Evolutionary conservation across 30 jellyfish, hydroid and myxozoan species (phyloP).

Genomic region (Hydractinia echinata): DNA sequence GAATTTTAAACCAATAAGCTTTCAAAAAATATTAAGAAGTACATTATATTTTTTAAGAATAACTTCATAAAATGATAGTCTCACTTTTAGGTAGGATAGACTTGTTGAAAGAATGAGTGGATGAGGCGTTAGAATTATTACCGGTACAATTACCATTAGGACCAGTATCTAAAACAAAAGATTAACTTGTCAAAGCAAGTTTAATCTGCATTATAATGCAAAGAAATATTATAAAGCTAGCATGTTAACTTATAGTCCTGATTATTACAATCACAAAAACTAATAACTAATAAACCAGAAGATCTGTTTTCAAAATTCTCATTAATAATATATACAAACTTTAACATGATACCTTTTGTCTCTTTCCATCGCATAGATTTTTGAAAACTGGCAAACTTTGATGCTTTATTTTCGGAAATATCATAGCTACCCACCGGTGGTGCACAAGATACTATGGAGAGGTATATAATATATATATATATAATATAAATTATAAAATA

Average conservation of each 20-base stretch:
- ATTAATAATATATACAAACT: too few relatives aligned
- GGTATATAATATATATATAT: neutral
- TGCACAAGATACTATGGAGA: constrained; percentile 32
- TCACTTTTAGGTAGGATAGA: neutral
- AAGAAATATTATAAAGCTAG: too few relatives aligned
- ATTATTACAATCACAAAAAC: too few relatives aligned
- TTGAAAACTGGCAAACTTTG: constrained; percentile 29
- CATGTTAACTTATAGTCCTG: too few relatives aligned
- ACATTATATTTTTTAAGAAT: neutral
- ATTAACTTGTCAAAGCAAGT: too few relatives aligned
- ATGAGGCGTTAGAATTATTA: neutral
- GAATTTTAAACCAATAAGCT: neutral
- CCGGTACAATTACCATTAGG: too few relatives aligned
- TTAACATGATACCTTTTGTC: neutral
- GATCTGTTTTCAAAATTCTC: too few relatives aligned
- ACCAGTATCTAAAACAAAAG: too few relatives aligned
- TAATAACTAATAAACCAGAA: too few relatives aligned
- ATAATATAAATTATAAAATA: too few relatives aligned
- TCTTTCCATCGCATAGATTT: constrained; percentile 31
- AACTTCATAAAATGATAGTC: neutral
- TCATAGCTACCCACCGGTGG: constrained; percentile 37
- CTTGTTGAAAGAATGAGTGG: neutral
- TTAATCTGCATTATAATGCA: too few relatives aligned
- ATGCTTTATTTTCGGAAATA: constrained; percentile 29
- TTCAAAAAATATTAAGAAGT: neutral